Evolutionary conservation across 2,797 vertebrate genomes (phyloP), one percentile per base, ranked within the genome.

Genomic region (Eulemur albifrons): DNA sequence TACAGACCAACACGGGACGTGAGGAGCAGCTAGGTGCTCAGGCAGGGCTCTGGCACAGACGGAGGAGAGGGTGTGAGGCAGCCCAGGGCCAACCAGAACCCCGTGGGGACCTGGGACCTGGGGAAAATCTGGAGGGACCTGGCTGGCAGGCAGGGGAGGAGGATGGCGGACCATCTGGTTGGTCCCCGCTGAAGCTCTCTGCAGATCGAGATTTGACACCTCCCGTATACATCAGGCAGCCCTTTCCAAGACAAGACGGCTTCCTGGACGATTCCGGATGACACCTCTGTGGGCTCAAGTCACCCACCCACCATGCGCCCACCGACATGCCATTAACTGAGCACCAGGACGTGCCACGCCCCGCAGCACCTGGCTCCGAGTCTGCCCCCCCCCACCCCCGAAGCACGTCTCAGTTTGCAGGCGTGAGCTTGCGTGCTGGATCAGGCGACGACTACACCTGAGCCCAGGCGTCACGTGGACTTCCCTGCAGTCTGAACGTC

Each of bases 1-100:
- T 1, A 50, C 7, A 32, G 65, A 59, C 67, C 23, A 72, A 30
- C 2, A 0, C 1, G 4, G 40, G 32, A 35, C 4, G 18, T 0
- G 7, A 59, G 54, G 25, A 15, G 40, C 18, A 50, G n/a, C 1
- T 7, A 0, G 0, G 27, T 8, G 32, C 5, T 1, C 15, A 20
- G 73, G 30, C 13, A 25, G 4, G 9, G 23, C 3, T 6, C 6
- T 1, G 13, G n/a, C 15, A 48, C 2, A 5, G 48, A 4, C 4
- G 43, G 9, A 2, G 4, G 50, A 18, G 18, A 18, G 12, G 18
- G 13, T 2, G 1, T 15, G 13, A 2, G 15, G 5, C 9, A 13
- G 18, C 5, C 61, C 73, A 40, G 40, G 40, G 38, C 50, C 21
- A 45, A 15, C 2, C 5, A 27, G 3, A 17, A 2, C 20, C 27